A percentile compares a stretch with the other conserved stretches of the same genome.
These are phyloP conservation scores for Dicentrarchus labrax DNA, from an alignment of 2,113 vertebrate genomes.

Conservation along the genomic window DNA sequence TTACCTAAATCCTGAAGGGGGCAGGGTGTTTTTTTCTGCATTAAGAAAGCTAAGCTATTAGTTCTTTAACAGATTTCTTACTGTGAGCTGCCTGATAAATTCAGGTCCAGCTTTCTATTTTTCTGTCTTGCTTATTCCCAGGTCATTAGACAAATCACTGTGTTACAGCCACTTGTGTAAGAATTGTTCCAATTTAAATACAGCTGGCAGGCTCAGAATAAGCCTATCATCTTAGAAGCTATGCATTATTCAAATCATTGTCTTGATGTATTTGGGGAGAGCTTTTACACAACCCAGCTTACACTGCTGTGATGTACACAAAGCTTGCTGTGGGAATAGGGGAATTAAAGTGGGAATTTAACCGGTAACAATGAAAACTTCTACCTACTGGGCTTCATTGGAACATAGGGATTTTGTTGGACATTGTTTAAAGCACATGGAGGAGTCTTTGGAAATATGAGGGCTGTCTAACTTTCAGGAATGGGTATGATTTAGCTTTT, in stretches of 20 bases:
- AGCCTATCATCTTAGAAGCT: neutral
- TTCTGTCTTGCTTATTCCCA: neutral
- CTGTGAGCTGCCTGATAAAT: neutral
- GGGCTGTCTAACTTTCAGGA: neutral
- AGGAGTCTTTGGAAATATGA: neutral
- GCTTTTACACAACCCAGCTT: neutral
- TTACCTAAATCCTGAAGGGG: neutral
- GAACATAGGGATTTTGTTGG: neutral
- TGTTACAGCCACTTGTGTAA: neutral
- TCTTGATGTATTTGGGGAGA: neutral
- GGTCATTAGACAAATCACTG: neutral
- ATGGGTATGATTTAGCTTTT: neutral
- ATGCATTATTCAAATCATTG: neutral
- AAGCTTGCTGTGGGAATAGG: too few species aligned
- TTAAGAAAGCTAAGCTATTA: neutral
- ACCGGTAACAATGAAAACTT: neutral
- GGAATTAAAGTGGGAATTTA: too few species aligned
- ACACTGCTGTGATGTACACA: neutral
- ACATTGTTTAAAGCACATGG: neutral
- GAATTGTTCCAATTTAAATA: constrained; percentile 1
- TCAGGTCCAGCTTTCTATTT: too few species aligned
- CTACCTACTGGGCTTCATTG: neutral
- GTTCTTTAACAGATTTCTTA: too few species aligned
- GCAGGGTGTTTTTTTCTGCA: neutral
- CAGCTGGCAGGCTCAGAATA: neutral